Conservation (phyloP, 2,113 vertebrate species). For the Thalassoma bifasciatum region DNA sequence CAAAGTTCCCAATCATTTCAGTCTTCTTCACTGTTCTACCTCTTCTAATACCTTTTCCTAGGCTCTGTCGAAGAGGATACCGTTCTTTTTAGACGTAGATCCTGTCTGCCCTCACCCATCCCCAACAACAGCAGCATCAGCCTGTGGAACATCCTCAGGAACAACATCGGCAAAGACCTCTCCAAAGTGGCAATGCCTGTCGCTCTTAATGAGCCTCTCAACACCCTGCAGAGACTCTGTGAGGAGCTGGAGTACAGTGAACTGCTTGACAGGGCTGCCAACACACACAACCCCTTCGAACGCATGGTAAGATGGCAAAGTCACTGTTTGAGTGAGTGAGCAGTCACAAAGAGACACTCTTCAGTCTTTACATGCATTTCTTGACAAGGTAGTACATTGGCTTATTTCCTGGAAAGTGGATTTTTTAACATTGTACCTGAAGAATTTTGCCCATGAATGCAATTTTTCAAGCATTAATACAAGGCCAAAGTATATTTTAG, state of each 20-base stretch:
- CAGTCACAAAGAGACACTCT: no score
- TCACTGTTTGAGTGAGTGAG: background rate
- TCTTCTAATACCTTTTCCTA: slow-evolving; percentile 18
- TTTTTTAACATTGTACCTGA: background rate
- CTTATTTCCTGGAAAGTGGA: background rate
- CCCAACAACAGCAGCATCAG: slow-evolving; percentile 92
- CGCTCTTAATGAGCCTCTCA: slow-evolving; percentile 94
- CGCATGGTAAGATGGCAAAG: slow-evolving; percentile 88
- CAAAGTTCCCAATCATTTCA: background rate
- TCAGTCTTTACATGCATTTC: no score
- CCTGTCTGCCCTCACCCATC: slow-evolving; percentile 87
- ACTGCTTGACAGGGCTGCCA: slow-evolving; percentile 90
- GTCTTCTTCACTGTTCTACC: background rate
- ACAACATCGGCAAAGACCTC: slow-evolving; percentile 98
- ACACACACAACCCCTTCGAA: slow-evolving; percentile 83
- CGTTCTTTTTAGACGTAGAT: slow-evolving; percentile 78
- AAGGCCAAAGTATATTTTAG: background rate
- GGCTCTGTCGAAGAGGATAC: slow-evolving; percentile 81
- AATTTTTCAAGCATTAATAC: background rate
- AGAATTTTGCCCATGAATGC: background rate
- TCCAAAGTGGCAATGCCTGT: slow-evolving; percentile 99
- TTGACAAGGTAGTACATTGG: background rate
- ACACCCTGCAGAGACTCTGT: slow-evolving; percentile 94
- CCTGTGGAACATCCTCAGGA: slow-evolving; percentile 96
- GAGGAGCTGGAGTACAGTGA: slow-evolving; percentile 99